phyloP scores from a whole-genome alignment of 1,140 invertebrate species.

The Hermetia illucens region DNA sequence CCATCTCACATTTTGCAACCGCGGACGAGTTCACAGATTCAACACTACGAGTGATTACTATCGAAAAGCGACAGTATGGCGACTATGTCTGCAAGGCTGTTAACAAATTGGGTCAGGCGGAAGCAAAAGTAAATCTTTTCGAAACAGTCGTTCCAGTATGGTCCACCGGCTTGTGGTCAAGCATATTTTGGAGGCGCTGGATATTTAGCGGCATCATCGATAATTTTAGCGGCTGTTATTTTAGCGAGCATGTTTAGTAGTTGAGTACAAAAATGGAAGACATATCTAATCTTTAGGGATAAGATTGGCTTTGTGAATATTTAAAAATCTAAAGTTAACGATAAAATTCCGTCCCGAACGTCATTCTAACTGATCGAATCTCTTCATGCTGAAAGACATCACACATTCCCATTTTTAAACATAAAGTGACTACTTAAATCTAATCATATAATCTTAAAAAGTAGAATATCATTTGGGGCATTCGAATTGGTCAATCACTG shows the following conservation, averaged over 20 bases:
- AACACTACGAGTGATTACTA: constrained; percentile 73
- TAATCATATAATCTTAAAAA: too few species aligned
- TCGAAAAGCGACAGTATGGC: constrained; percentile 82
- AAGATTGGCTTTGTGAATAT: too few species aligned
- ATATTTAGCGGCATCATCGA: constrained; percentile 9
- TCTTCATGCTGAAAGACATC: too few species aligned
- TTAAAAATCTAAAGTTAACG: too few species aligned
- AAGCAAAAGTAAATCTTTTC: constrained; percentile 66
- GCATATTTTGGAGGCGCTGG: constrained; percentile 43
- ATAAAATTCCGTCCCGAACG: too few species aligned
- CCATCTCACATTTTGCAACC: constrained; percentile 77
- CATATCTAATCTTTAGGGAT: too few species aligned
- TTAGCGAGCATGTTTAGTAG: not conserved
- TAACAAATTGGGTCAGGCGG: constrained; percentile 71
- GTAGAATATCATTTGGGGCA: too few species aligned
- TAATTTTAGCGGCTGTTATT: not conserved
- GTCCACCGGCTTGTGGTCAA: constrained; percentile 78
- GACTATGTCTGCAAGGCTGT: constrained; percentile 72
- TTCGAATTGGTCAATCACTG: too few species aligned
- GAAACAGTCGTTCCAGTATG: constrained; percentile 85
- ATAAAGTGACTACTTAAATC: too few species aligned
- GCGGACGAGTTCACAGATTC: constrained; percentile 83
- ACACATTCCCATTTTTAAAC: too few species aligned
- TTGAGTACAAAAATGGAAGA: too few species aligned
- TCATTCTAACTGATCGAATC: too few species aligned